These are phyloP conservation scores for Erebia epiphron DNA, from an alignment of 2,888 invertebrate species.

Conservation along the genomic window DNA sequence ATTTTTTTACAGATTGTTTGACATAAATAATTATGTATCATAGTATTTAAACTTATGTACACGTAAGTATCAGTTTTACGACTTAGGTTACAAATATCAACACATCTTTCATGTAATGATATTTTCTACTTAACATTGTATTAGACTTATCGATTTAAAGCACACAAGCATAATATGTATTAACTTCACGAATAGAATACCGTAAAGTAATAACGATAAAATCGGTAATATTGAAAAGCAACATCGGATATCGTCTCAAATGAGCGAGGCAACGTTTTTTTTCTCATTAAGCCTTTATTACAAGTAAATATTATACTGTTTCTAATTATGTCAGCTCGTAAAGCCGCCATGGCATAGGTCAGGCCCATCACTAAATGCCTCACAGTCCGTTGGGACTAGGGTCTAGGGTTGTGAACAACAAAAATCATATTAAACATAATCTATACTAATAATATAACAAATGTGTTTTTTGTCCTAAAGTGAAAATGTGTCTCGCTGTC, in stretches of 20 bases:
- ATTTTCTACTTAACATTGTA: conserved; percentile 15
- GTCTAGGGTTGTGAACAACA: conserved; percentile 12
- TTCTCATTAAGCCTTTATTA: conserved; percentile 41
- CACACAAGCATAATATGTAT: conserved; percentile 1
- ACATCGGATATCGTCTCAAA: conserved; percentile 31
- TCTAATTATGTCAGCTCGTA: conserved; percentile 43
- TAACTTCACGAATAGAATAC: conserved; percentile 16
- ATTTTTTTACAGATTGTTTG: too few relatives aligned
- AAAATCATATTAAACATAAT: not conserved
- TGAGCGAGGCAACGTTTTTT: conserved; percentile 24
- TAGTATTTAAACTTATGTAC: not conserved
- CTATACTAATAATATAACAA: too few relatives aligned
- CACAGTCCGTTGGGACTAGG: conserved; percentile 50
- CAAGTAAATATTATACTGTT: conserved; percentile 44
- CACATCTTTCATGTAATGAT: not conserved
- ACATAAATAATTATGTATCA: not conserved
- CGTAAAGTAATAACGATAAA: conserved; percentile 28
- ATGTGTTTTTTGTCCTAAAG: too few relatives aligned
- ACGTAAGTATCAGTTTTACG: not conserved
- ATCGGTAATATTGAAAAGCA: conserved; percentile 38
- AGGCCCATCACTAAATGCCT: conserved; percentile 53
- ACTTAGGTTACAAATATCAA: not conserved
- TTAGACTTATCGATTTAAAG: conserved; percentile 2
- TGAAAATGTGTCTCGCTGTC: too few relatives aligned
- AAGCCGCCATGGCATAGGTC: conserved; percentile 42